Base-by-base conservation (phyloP, 2,888 invertebrate species). In the Cataglyphis albicans region DNA sequence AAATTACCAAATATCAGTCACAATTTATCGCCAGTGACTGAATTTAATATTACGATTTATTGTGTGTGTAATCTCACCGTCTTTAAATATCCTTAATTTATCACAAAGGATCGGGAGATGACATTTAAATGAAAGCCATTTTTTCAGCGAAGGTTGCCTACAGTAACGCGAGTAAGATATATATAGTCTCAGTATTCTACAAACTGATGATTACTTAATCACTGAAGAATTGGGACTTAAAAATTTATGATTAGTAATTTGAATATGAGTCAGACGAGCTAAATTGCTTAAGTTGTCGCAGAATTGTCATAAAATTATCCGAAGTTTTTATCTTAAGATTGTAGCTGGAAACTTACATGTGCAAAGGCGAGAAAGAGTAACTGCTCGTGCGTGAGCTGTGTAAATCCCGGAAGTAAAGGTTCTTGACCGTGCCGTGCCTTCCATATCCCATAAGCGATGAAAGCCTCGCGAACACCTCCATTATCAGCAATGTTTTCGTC, bases 401-500 rank as follows among this genome's bases (percentile, higher is more conserved):
- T 97, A 90, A 98, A 96, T 1, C 98, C 98, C 0, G 98, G 97
- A 81, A 98, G 95, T 82, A 95, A 95, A 0, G 95, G 94, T 91
- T 98, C 98, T 0, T 95, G 95, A 0, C 97, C 97, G 90, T 95
- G 93, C 81, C 95, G 95, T 64, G 94, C 93, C 68, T 96, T 95
- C 92, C 96, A 97, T 74, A 95, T 95, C 84, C 95, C 95, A 89
- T 98, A 96, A 0, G 97, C 98, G 59, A 95, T 94, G 52, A 96
- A 96, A 0, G 98, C 97, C 93, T 97, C 97, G 72, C 97, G 96
- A 70, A 98, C 95, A 0, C 98, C 98, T 0, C 98, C 98, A 91
- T 98, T 98, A 92, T 98, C 98, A 0, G 98, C 98, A 85, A 98
- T 97, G 90, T 98, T 98, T 94, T 98, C 98, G 0, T 97, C 97